Evolutionary conservation across 2,113 vertebrate species (phyloP).

Genomic region (Psophia crepitans): DNA sequence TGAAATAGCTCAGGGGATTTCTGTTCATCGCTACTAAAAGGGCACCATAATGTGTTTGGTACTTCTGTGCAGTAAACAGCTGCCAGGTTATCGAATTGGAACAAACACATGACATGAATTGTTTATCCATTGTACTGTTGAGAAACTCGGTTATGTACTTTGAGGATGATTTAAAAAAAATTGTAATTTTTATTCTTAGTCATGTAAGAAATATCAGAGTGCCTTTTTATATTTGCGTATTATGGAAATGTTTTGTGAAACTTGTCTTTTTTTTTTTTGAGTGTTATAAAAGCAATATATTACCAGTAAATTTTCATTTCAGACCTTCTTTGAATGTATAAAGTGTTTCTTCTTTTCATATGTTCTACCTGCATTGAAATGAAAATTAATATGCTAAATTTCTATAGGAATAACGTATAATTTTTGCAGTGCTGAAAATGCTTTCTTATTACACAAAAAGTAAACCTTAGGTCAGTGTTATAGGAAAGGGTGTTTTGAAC

Average conservation of each 20-base stretch:
- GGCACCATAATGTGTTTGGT: conserved; percentile 74
- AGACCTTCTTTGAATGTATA: conserved; percentile 72
- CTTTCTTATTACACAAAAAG: conserved; percentile 73
- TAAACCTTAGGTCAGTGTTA: conserved; percentile 82
- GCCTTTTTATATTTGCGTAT: conserved; percentile 83
- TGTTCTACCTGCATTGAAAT: conserved; percentile 73
- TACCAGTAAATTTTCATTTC: conserved; percentile 75
- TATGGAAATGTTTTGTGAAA: conserved; percentile 74
- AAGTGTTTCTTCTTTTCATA: conserved; percentile 62
- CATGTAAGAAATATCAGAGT: conserved; percentile 76
- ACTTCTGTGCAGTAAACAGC: conserved; percentile 69
- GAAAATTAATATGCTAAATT: conserved; percentile 72
- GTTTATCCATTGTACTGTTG: conserved; percentile 79
- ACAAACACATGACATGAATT: conserved; percentile 60
- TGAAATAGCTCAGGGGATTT: conserved; percentile 82
- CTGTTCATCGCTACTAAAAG: conserved; percentile 77
- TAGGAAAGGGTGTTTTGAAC: conserved; percentile 74
- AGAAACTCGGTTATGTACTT: conserved; percentile 69
- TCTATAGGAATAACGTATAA: conserved; percentile 71
- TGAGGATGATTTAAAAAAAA: conserved; percentile 45
- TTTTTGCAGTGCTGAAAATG: conserved; percentile 76
- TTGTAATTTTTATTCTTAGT: conserved; percentile 67
- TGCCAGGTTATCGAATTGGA: conserved; percentile 60
- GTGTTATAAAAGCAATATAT: conserved; percentile 81
- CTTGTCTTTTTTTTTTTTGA: conserved; percentile 50